phyloP scores from a whole-genome alignment of 2,113 vertebrate species.

The Orycteropus afer region DNA sequence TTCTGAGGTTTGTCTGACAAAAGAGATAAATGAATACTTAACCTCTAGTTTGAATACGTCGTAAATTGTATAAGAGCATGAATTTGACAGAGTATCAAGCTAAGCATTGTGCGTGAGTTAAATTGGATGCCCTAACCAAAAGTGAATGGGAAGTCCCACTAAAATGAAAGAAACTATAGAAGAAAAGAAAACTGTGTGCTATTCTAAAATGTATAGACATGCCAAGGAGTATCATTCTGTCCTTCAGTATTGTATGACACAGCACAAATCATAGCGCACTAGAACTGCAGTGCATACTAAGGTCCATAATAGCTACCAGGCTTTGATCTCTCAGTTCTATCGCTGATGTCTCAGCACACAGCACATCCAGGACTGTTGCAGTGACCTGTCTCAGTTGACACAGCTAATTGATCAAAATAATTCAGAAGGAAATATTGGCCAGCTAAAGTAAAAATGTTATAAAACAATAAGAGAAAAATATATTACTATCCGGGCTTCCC shows the following conservation, averaged over 20 bases:
- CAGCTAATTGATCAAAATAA: neutral
- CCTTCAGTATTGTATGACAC: neutral
- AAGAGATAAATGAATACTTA: slow-evolving; percentile 8
- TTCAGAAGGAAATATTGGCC: neutral
- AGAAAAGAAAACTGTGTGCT: neutral
- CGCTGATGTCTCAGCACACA: neutral
- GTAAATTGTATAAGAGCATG: slow-evolving; percentile 5
- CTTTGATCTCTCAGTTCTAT: neutral
- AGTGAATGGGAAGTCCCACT: neutral
- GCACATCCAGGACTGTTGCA: neutral
- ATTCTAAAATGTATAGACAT: neutral
- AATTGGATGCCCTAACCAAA: neutral
- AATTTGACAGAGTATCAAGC: neutral
- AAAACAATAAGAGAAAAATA: neutral
- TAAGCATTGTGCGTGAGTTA: neutral
- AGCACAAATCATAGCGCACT: neutral
- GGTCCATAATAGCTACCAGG: neutral
- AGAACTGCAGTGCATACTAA: neutral
- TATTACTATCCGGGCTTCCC: neutral
- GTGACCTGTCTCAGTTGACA: neutral
- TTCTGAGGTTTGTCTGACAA: slow-evolving; percentile 40
- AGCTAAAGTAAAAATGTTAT: neutral
- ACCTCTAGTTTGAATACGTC: slow-evolving; percentile 29
- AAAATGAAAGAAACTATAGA: neutral
- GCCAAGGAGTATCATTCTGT: neutral